These are phyloP conservation scores for Aphrocallistes beatrix DNA, from an alignment of 37 sponge, comb jelly and placozoan genomes.

Conservation along the genomic window DNA sequence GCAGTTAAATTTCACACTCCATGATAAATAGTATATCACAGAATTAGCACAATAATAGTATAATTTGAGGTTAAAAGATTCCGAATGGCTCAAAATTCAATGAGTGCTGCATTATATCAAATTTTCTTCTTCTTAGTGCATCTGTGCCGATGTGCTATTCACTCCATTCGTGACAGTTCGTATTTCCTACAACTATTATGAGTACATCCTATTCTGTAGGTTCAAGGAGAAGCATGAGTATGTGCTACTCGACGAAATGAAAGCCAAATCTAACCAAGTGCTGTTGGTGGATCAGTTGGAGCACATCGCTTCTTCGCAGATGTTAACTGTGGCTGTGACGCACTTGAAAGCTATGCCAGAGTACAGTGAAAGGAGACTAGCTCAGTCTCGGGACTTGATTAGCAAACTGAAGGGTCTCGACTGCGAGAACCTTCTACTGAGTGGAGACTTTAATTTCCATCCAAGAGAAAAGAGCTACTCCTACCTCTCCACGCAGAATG, in stretches of 20 bases:
- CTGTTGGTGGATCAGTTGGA: background rate
- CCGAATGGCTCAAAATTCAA: no score
- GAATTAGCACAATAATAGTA: no score
- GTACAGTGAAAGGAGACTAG: background rate
- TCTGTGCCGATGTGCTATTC: no score
- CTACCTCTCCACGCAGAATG: constrained; percentile 15
- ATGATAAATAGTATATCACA: no score
- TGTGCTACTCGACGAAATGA: constrained; percentile 1
- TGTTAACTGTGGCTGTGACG: constrained; percentile 41
- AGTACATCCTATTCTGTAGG: no score
- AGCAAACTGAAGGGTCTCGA: constrained; percentile 26
- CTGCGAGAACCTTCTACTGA: constrained; percentile 18
- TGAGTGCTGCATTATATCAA: no score
- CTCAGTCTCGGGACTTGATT: constrained; percentile 38
- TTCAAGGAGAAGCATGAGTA: background rate
- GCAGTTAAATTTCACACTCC: no score
- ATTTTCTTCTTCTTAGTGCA: no score
- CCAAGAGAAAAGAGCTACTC: constrained; percentile 37
- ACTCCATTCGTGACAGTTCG: no score
- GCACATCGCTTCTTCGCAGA: background rate
- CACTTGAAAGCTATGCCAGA: constrained; percentile 49
- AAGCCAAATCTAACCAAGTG: background rate
- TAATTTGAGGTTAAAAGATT: no score
- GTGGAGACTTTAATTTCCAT: constrained; percentile 60
- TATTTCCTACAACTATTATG: no score